These are phyloP conservation scores for Osmoderma eremita DNA, from an alignment of 2,888 invertebrate genomes.

Conservation along the genomic window DNA sequence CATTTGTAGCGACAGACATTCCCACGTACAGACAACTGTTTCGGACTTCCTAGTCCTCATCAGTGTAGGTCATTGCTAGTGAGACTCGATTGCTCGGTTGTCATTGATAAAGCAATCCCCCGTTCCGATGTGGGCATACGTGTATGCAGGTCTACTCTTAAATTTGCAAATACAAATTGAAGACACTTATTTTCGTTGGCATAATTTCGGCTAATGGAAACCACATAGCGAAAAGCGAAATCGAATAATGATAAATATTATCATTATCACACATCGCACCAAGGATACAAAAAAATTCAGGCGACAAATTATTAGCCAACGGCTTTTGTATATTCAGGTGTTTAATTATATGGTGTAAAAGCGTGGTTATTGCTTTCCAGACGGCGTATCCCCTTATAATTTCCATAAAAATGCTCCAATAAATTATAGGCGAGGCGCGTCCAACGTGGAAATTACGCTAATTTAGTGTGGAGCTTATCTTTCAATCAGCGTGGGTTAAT, in stretches of 20 bases:
- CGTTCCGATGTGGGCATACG: no score
- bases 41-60: no score
- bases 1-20: no score
- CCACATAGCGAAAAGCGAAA: conserved; percentile 12
- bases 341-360: conserved; percentile 14
- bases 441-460: conserved; percentile 16
- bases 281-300: no score
- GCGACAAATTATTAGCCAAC: conserved; percentile 13
- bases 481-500: conserved; percentile 6
- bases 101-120: no score
- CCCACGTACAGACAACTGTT: no score
- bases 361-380: conserved; percentile 5
- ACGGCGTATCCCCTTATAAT: background rate
- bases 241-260: conserved; percentile 12
- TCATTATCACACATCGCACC: conserved; percentile 9
- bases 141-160: no score
- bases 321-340: conserved; percentile 23
- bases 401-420: background rate
- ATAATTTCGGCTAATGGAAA: conserved; percentile 23
- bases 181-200: conserved; percentile 7
- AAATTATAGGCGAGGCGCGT: conserved; percentile 17
- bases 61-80: no score
- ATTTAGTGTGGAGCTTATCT: conserved; percentile 14
- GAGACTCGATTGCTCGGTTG: no score
- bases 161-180: background rate